phyloP scores from a whole-genome alignment of 2,888 invertebrate species.

The Sclerodermus sp. region DNA sequence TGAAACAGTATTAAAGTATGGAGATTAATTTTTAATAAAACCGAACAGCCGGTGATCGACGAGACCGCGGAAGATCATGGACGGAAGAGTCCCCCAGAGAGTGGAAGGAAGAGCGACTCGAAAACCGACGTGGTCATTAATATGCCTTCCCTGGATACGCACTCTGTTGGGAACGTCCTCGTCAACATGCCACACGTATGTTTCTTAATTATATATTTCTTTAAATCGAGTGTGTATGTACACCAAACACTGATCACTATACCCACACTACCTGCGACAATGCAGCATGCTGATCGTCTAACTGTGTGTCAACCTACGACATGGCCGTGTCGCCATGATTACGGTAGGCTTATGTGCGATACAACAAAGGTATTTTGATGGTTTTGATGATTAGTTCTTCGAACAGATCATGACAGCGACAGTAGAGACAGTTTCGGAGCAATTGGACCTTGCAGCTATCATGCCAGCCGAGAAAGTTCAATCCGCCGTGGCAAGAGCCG shows the following conservation, averaged over 20 bases:
- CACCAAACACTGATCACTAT: slow-evolving; percentile 16
- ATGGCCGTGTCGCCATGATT: slow-evolving; percentile 30
- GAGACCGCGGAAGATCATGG: slow-evolving; percentile 71
- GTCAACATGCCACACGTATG: slow-evolving; percentile 92
- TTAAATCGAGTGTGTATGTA: slow-evolving; percentile 6
- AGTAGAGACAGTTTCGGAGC: slow-evolving; percentile 91
- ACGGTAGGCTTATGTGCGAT: slow-evolving; percentile 49
- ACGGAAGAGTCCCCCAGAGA: slow-evolving; percentile 72
- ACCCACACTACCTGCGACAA: slow-evolving; percentile 19
- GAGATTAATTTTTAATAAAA: no score
- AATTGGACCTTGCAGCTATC: slow-evolving; percentile 84
- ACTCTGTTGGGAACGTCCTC: slow-evolving; percentile 81
- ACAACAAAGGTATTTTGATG: slow-evolving; percentile 46
- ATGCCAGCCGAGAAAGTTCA: slow-evolving; percentile 77
- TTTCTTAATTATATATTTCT: slow-evolving; percentile 31
- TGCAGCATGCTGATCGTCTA: slow-evolving; percentile 37
- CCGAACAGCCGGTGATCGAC: slow-evolving; percentile 68
- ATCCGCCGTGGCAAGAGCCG: slow-evolving; percentile 81
- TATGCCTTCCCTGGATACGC: slow-evolving; percentile 68
- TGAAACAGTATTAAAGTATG: no score
- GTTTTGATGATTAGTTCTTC: slow-evolving; percentile 58
- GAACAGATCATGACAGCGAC: slow-evolving; percentile 90
- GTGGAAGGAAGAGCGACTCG: slow-evolving; percentile 66
- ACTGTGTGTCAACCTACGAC: slow-evolving; percentile 20
- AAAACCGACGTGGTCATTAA: slow-evolving; percentile 67